Conservation (phyloP, 2,113 vertebrate species). For the Rutilus rutilus region DNA sequence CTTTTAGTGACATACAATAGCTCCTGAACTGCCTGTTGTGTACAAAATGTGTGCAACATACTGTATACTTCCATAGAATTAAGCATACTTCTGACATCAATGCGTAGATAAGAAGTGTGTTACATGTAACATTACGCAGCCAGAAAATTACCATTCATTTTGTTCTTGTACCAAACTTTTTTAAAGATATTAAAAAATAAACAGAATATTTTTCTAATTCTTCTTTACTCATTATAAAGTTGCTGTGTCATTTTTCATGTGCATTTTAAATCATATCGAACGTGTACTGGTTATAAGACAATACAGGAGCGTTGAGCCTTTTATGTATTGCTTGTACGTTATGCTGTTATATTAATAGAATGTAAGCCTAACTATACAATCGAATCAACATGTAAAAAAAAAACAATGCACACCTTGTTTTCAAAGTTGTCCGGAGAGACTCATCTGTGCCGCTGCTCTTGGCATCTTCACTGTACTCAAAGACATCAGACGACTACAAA, state of each 20-base stretch:
- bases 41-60: too few species aligned
- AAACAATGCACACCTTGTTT: not conserved
- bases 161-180: too few species aligned
- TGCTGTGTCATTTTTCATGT: not conserved
- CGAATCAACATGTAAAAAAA: not conserved
- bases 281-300: not conserved
- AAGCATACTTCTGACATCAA: not conserved
- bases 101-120: too few species aligned
- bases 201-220: not conserved
- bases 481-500: conserved; percentile 41
- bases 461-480: not conserved
- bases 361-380: not conserved
- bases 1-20: not conserved
- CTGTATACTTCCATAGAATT: not conserved
- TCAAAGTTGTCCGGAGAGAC: conserved; percentile 8
- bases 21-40: not conserved
- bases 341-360: not conserved
- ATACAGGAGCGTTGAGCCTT: not conserved
- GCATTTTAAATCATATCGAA: too few species aligned
- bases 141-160: too few species aligned
- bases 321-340: not conserved
- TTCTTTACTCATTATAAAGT: not conserved
- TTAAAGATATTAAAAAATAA: too few species aligned
- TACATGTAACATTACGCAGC: not conserved
- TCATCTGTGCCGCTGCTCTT: not conserved